These are phyloP conservation scores for Homalodisca vitripennis DNA, from an alignment of 1,140 invertebrate genomes.

Conservation along the genomic window DNA sequence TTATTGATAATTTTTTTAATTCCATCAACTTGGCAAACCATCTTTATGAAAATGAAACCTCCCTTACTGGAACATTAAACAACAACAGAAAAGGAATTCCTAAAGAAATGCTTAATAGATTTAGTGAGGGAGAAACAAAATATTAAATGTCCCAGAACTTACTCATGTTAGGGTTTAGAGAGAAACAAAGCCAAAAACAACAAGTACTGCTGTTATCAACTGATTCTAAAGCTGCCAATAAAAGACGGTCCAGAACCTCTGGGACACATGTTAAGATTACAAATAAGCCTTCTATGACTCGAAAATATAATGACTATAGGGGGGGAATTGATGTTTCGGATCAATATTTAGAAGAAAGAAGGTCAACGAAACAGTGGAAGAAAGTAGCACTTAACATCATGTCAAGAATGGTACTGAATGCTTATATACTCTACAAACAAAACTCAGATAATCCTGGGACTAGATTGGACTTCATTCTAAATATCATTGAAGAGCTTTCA, in stretches of 20 bases:
- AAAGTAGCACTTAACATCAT: slow-evolving; percentile 42
- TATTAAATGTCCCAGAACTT: slow-evolving; percentile 27
- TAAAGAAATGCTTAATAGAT: slow-evolving; percentile 22
- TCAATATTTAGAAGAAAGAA: slow-evolving; percentile 41
- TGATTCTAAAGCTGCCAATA: slow-evolving; percentile 7
- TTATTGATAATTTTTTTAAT: background rate
- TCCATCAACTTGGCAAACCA: too few relatives aligned
- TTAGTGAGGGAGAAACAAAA: slow-evolving; percentile 32
- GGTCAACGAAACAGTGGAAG: slow-evolving; percentile 41
- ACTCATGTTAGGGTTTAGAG: slow-evolving; percentile 30
- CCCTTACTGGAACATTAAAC: slow-evolving; percentile 33
- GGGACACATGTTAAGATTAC: too few relatives aligned
- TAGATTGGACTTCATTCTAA: slow-evolving; percentile 1
- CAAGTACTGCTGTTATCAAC: slow-evolving; percentile 35
- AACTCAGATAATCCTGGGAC: too few relatives aligned
- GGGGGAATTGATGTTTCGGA: slow-evolving; percentile 36
- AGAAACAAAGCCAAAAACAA: slow-evolving; percentile 35
- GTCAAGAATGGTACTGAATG: too few relatives aligned
- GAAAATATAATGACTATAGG: slow-evolving; percentile 31
- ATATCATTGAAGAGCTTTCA: background rate
- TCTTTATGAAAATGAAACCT: too few relatives aligned
- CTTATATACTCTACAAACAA: too few relatives aligned
- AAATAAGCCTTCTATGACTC: slow-evolving; percentile 33
- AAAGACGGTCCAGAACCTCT: too few relatives aligned
- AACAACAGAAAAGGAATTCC: slow-evolving; percentile 36